Percentiles rank a stretch among this genome's conserved stretches.
Conservation (phyloP, 1,140 invertebrate species). For the Aleiodes sp. region DNA sequence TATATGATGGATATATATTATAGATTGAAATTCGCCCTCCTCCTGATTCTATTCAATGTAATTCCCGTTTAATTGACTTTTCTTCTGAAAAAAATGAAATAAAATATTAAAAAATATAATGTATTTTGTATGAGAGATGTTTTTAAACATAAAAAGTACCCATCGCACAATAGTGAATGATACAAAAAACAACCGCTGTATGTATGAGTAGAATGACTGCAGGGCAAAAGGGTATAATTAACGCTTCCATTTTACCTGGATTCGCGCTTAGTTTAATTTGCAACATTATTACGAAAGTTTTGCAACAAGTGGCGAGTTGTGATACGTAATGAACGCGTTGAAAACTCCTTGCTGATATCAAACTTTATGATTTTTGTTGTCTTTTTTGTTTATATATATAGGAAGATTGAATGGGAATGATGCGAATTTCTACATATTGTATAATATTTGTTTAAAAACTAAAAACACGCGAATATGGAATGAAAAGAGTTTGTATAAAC, state of each 20-base stretch:
- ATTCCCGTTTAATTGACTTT: not conserved
- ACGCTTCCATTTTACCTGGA: not conserved
- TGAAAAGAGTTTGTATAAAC: not conserved
- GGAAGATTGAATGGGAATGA: too few relatives aligned
- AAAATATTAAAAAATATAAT: not conserved
- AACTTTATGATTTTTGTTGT: not conserved
- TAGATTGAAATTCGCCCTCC: too few relatives aligned
- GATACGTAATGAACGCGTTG: not conserved
- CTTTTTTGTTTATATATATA: too few relatives aligned
- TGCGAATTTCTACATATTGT: too few relatives aligned
- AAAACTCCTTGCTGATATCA: not conserved
- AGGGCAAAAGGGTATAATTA: not conserved
- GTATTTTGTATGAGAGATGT: not conserved
- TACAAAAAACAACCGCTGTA: not conserved
- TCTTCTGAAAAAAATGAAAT: not conserved
- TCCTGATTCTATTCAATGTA: too few relatives aligned
- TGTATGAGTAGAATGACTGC: not conserved
- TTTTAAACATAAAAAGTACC: not conserved
- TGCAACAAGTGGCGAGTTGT: not conserved
- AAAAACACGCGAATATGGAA: not conserved
- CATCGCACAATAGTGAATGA: not conserved
- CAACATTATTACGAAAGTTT: slow-evolving; percentile 9
- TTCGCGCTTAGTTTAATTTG: not conserved
- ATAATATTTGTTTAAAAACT: too few relatives aligned
- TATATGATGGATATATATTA: not conserved